A percentile compares a stretch with the other conserved stretches of the same genome.
Evolutionary conservation across 1,140 invertebrate genomes (phyloP).

Genomic region (Hyposmocoma kahamanoa): DNA sequence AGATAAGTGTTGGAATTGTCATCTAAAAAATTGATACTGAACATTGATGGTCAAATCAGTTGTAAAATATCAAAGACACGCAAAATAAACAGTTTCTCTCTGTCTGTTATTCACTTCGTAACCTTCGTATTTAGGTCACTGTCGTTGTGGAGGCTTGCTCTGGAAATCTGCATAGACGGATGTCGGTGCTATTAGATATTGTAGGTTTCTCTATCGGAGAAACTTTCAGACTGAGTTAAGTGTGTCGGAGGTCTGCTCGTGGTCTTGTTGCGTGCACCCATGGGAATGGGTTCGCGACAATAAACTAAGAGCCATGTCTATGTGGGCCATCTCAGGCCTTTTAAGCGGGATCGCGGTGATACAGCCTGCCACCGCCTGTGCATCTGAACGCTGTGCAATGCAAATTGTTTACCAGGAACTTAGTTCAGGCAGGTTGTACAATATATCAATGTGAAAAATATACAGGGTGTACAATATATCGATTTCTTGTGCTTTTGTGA

Average conservation of each 20-base stretch:
- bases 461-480: too few relatives aligned
- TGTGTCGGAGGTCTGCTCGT: conserved; percentile 46
- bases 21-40: too few relatives aligned
- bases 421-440: conserved; percentile 56
- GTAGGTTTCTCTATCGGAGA: conserved; percentile 68
- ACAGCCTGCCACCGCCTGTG: conserved; percentile 19
- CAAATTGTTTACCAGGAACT: conserved; percentile 65
- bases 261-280: conserved; percentile 39
- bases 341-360: conserved; percentile 28
- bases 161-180: conserved; percentile 72
- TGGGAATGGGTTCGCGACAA: conserved; percentile 62
- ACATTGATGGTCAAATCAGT: conserved; percentile 3
- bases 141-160: conserved; percentile 54
- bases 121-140: conserved; percentile 52
- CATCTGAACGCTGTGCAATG: conserved; percentile 41
- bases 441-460: too few relatives aligned
- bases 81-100: conserved; percentile 21
- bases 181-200: conserved; percentile 65
- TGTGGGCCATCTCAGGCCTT: conserved; percentile 54
- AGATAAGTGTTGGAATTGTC: too few relatives aligned
- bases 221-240: conserved; percentile 66
- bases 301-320: conserved; percentile 63
- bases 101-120: conserved; percentile 36
- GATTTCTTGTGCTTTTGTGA: too few relatives aligned
- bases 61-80: conserved; percentile 11